phyloP scores from a whole-genome alignment of 2,888 invertebrate genomes.

The Cosmopolites sordidus region DNA sequence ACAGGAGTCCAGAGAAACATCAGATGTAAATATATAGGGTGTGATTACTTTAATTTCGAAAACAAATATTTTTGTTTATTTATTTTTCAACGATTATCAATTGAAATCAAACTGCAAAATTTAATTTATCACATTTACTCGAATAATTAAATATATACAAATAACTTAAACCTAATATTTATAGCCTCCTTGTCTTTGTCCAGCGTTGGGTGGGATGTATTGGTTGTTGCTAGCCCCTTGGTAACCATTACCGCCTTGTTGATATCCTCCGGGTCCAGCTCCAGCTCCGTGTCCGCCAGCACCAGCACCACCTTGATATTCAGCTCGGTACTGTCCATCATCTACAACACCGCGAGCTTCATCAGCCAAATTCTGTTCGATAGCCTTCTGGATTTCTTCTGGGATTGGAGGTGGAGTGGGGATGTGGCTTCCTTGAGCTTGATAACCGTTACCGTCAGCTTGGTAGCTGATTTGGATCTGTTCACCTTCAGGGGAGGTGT shows the following conservation, averaged over 20 bases:
- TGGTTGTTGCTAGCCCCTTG: constrained; percentile 23
- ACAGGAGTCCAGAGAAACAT: no score
- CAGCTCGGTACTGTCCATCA: constrained; percentile 32
- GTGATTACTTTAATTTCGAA: no score
- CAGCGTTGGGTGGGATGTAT: constrained; percentile 25
- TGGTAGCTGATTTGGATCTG: constrained; percentile 50
- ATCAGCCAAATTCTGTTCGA: constrained; percentile 36
- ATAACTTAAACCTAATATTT: constrained; percentile 21
- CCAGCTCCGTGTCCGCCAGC: constrained; percentile 1
- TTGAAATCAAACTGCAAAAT: not conserved
- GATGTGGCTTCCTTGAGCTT: constrained; percentile 53
- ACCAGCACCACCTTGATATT: constrained; percentile 11
- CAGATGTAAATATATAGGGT: no score
- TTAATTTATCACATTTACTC: not conserved
- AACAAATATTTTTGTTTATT: not conserved
- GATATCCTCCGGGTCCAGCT: constrained; percentile 16
- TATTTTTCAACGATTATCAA: not conserved
- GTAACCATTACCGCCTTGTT: constrained; percentile 16
- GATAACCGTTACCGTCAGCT: constrained; percentile 56
- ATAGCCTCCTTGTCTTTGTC: constrained; percentile 20
- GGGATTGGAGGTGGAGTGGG: constrained; percentile 60
- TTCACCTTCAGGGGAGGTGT: constrained; percentile 39
- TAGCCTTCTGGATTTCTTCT: constrained; percentile 51
- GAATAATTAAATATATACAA: not conserved
- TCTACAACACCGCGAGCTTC: constrained; percentile 36